phyloP scores from a whole-genome alignment of 2,888 invertebrate genomes.

The Rosalia funebris region DNA sequence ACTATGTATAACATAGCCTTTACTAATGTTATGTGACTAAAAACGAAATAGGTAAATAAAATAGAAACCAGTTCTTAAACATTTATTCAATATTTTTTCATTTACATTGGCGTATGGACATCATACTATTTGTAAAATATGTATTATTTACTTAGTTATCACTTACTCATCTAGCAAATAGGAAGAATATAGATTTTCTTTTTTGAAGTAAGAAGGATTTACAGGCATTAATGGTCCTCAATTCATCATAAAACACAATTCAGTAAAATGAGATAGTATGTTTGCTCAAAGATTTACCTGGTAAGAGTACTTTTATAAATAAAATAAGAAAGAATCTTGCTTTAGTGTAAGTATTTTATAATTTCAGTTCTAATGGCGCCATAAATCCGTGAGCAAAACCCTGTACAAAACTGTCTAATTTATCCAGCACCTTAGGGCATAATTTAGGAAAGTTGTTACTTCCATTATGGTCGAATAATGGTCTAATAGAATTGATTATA shows the following conservation, averaged over 20 bases:
- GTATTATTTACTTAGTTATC: conserved; percentile 47
- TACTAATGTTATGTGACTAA: conserved; percentile 1
- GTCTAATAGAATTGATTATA: conserved; percentile 15
- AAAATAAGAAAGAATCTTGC: background rate
- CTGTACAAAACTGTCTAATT: conserved; percentile 11
- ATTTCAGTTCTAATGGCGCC: background rate
- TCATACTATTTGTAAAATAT: conserved; percentile 50
- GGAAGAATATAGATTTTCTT: conserved; percentile 59
- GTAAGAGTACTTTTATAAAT: background rate
- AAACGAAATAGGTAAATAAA: conserved; percentile 8
- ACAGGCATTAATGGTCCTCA: conserved; percentile 48
- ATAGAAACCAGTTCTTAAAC: conserved; percentile 44
- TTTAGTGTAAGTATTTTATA: background rate
- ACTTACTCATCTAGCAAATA: conserved; percentile 55
- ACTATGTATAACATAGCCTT: too few relatives aligned
- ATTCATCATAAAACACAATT: conserved; percentile 29
- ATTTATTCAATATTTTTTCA: conserved; percentile 54
- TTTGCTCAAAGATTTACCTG: conserved; percentile 21
- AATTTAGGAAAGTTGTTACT: conserved; percentile 3
- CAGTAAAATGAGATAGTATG: conserved; percentile 15
- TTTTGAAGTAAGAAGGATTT: conserved; percentile 33
- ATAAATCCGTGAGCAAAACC: conserved; percentile 26
- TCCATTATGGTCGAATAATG: background rate
- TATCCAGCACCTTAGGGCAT: conserved; percentile 30
- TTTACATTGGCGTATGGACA: conserved; percentile 53